Base-by-base conservation (phyloP, 1,140 invertebrate species). In the Hypsibius dujardini region DNA sequence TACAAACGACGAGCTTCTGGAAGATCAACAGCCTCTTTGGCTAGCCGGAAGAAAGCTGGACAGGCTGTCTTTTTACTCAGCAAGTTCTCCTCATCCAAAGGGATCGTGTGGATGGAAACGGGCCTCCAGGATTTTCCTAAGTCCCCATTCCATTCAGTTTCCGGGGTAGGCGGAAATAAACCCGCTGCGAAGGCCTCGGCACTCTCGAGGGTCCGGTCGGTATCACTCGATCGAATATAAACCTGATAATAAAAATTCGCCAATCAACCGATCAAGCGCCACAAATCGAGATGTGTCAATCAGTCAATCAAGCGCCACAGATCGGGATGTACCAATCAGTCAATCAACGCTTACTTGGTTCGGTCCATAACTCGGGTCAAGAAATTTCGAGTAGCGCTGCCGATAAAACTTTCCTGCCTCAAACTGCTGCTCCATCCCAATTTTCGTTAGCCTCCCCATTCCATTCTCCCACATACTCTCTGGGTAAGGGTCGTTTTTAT, bases 141-240 rank as follows among this genome's bases (percentile, higher is more conserved):
- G 3, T 15, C 62, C 3, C 45, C 42, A 7, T 67, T 45, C 62
- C 62, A 67, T 12, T 42, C 45, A 42, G 62, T 45, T 3, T 12
- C 12, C 12, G 12, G 12, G 42, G 12, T 42, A 7, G 62, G 12
- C 7, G 62, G 62, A 67, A 67, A 15, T 42, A 67, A 67, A 3
- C 62, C 62, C 12, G 62, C 62, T 12, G 62, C 62, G 42, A 67
- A 67, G 62, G 62, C 62, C 42, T 12, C 62, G 3, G 62, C 62
- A 42, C 62, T 67, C 42, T 67, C 12, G 12, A 67, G 42, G 12
- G 62, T 67, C 12, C 62, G 62, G 45, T 67, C 62, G 12, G 12
- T 12, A 3, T 67, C 62, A 3, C 12, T 15, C 45, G 62, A 67
- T 12, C 62, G 62, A 45, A 67, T 67, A 42, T 67, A 67, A 7